Percentiles rank a stretch among this genome's conserved stretches.
phyloP scores from a whole-genome alignment of 1,140 invertebrate species.

The Ephestia elutella region DNA sequence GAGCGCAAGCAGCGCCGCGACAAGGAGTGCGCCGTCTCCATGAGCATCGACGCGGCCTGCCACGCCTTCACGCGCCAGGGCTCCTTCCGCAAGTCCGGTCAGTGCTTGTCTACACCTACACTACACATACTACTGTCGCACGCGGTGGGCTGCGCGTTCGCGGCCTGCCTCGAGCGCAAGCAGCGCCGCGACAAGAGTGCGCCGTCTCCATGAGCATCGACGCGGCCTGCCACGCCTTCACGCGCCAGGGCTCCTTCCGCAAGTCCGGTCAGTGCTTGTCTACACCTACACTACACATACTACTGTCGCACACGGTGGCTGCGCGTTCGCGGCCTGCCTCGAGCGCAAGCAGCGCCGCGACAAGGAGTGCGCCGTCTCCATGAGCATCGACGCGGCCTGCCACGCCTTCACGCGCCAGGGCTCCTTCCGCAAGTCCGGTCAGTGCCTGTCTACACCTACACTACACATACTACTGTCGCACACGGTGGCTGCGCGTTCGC shows the following conservation, averaged over 20 bases:
- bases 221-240: constrained; percentile 95
- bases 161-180: constrained; percentile 97
- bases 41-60: constrained; percentile 88
- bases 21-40: constrained; percentile 95
- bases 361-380: constrained; percentile 95
- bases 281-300: not conserved
- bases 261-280: constrained; percentile 58
- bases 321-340: constrained; percentile 98
- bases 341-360: constrained; percentile 98
- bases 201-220: constrained; percentile 96
- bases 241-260: constrained; percentile 93
- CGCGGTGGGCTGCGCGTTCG: constrained; percentile 99
- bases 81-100: constrained; percentile 84
- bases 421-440: constrained; percentile 84
- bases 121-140: constrained; percentile 82
- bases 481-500: constrained; percentile 99
- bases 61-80: constrained; percentile 95
- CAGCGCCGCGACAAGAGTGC: constrained; percentile 98
- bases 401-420: constrained; percentile 95
- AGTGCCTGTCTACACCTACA: not conserved
- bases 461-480: constrained; percentile 82
- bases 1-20: constrained; percentile 98
- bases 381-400: constrained; percentile 94
- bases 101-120: not conserved
- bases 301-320: constrained; percentile 97